Evolutionary conservation across 2,797 vertebrate species (phyloP), one percentile per base, ranked within the genome.

Genomic region (Sebastes iracundus): DNA sequence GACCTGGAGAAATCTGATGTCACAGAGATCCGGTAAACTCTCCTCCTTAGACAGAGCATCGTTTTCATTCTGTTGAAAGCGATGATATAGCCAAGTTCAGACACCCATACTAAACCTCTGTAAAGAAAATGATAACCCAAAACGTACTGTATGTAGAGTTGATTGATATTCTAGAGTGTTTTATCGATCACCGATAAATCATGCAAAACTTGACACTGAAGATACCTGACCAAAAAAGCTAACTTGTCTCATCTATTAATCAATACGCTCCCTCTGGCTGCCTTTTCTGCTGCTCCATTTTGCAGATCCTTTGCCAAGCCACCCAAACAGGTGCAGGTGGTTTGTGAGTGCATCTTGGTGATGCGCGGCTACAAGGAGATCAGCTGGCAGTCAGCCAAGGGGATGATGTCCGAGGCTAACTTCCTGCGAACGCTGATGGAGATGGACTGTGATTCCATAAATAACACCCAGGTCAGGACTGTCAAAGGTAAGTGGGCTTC

Each of bases 391-490:
- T 89, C 96, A 0, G 98, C 98, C 86, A 99, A 97, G 76, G 97
- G 95, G 23, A 99, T 99, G 99, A 99, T 99, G 98, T 98, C 98
- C 0, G 99, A 99, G 88, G 93, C 96, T 1, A 98, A 97, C 85
- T 99, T 99, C 94, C 94, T 99, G 87, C 93, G 95, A 5, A 96
- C 96, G 0, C 94, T 99, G 59, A 96, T 98, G 97, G 97, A 98
- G 7, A 96, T 99, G 2, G 97, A 99, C 74, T 99, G 98, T 56
- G 97, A 99, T 80, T 82, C 92, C 6, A 97, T 99, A 83, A 88
- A 72, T 7, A 88, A 95, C 71, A 75, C 87, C 81, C 97, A 98
- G 81, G 96, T 99, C 64, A 97, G 96, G 80, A 96, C 96, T 1
- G 96, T 99, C 80, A 95, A 95, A 96, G 96, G 99, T 99, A 92